phyloP scores from a whole-genome alignment of 2,888 invertebrate genomes.

The Pharmacophagus antenor region DNA sequence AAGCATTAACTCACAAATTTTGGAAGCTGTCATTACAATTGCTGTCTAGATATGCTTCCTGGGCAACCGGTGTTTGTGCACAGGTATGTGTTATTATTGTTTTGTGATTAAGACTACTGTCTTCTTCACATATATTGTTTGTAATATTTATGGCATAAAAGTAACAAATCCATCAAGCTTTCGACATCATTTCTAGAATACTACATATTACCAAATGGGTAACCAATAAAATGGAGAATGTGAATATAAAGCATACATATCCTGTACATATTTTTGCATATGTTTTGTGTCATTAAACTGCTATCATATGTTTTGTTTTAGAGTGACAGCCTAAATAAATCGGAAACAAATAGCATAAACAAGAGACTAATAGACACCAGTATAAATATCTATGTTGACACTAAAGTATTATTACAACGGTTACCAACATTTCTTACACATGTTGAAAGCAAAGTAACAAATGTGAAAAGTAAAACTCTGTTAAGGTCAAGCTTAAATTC shows the following conservation, averaged over 20 bases:
- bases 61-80: constrained; percentile 78
- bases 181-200: neutral
- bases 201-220: neutral
- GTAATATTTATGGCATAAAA: too few relatives aligned
- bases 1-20: constrained; percentile 90
- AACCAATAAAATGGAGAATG: neutral
- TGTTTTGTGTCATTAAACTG: neutral
- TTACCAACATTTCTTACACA: constrained; percentile 56
- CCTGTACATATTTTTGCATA: neutral
- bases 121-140: too few relatives aligned
- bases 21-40: constrained; percentile 94
- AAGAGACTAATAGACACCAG: constrained; percentile 60
- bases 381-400: constrained; percentile 65
- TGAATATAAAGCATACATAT: neutral
- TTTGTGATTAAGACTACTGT: too few relatives aligned
- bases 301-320: constrained; percentile 43
- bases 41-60: constrained; percentile 88
- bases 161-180: neutral
- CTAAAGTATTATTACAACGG: constrained; percentile 50
- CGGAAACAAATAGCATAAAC: constrained; percentile 57
- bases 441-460: constrained; percentile 52
- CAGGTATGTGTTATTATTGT: constrained; percentile 53
- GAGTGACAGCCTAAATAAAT: constrained; percentile 51
- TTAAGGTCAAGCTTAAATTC: constrained; percentile 53
- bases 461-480: constrained; percentile 47